Conservation (phyloP, 2,113 vertebrate species). For the Isurus oxyrinchus region DNA sequence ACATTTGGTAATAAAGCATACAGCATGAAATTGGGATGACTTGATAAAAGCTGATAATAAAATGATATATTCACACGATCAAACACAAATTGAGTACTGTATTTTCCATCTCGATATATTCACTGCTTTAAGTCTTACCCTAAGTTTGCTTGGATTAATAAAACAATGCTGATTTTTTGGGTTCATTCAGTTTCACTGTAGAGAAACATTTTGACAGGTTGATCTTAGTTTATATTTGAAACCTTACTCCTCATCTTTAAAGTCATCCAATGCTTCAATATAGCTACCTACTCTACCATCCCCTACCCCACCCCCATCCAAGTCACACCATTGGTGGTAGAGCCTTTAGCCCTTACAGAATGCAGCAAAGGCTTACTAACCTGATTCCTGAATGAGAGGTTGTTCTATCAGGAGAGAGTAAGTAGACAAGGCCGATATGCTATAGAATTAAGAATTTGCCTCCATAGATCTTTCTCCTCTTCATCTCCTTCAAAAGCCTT, state of each 20-base stretch:
- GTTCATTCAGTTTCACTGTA: background rate
- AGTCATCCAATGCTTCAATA: background rate
- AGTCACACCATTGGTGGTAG: background rate
- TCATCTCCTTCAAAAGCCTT: background rate
- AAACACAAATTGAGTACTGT: slow-evolving; percentile 30
- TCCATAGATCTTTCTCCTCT: background rate
- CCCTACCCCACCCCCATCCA: background rate
- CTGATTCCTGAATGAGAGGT: too few relatives aligned
- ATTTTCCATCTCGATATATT: slow-evolving; percentile 22
- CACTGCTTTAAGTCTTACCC: background rate
- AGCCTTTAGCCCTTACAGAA: background rate
- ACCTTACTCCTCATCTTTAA: background rate
- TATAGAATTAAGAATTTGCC: too few relatives aligned
- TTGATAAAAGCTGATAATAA: slow-evolving; percentile 22
- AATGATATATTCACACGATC: slow-evolving; percentile 32
- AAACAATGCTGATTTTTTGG: background rate
- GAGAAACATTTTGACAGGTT: background rate
- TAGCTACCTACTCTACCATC: too few relatives aligned
- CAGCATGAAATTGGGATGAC: slow-evolving; percentile 30
- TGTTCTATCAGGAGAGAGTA: too few relatives aligned
- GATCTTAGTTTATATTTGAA: background rate
- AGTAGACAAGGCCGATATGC: too few relatives aligned
- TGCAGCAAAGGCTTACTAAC: too few relatives aligned
- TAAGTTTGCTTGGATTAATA: background rate
- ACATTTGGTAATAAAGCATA: slow-evolving; percentile 23